A percentile compares a stretch with the other conserved stretches of the same genome.
Conservation (phyloP, 2,113 vertebrate genomes). For the Gymnorhina tibicen region DNA sequence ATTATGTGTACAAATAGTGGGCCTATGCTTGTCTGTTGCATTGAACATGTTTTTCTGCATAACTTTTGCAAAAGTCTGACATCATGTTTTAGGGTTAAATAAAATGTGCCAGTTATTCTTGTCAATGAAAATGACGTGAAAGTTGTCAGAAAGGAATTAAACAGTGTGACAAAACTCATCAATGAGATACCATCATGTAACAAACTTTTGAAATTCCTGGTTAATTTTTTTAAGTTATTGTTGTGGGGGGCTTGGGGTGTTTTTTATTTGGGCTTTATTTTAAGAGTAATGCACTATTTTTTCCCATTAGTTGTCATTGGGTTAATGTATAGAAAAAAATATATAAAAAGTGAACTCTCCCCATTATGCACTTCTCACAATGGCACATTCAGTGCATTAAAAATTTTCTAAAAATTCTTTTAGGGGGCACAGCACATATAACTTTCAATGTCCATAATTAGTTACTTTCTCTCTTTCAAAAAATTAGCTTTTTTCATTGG, state of each 20-base stretch:
- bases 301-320: neutral
- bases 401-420: neutral
- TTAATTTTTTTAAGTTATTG: neutral
- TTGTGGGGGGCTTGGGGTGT: rapidly evolving
- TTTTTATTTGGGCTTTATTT: neutral
- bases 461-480: neutral
- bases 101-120: neutral
- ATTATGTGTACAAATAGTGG: neutral
- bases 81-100: neutral
- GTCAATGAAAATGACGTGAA: neutral
- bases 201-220: neutral
- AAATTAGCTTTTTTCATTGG: neutral
- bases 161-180: neutral
- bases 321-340: neutral
- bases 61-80: neutral
- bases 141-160: neutral
- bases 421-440: neutral
- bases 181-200: neutral
- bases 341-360: neutral
- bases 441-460: neutral
- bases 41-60: neutral
- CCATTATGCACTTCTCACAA: neutral
- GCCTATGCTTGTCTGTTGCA: neutral
- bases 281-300: neutral
- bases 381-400: neutral